Conservation (phyloP, 2,113 vertebrate species). For the Crotalus helleri region DNA sequence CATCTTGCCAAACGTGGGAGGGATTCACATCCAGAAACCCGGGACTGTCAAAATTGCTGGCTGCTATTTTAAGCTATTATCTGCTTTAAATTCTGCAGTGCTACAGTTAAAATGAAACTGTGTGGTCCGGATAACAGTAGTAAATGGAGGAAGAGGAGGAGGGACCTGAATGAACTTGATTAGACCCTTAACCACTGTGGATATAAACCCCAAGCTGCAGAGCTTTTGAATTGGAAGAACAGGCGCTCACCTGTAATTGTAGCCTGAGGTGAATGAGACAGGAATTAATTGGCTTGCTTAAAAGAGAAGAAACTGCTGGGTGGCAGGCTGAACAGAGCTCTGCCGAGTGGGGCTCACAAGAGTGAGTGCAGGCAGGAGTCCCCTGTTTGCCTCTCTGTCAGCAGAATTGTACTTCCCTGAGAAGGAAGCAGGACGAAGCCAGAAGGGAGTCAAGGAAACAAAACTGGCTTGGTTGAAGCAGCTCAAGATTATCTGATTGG, state of each 20-base stretch:
- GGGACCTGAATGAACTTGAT: background rate
- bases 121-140: rapidly evolving
- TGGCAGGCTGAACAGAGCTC: background rate
- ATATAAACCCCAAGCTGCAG: rapidly evolving
- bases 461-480: background rate
- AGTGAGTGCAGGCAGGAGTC: conserved; percentile 22
- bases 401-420: conserved; percentile 14
- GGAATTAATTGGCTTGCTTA: background rate
- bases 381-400: conserved; percentile 30
- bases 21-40: rapidly evolving
- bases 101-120: background rate
- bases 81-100: background rate
- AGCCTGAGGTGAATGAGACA: rapidly evolving
- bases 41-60: rapidly evolving
- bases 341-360: background rate
- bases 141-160: background rate
- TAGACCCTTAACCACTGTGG: background rate
- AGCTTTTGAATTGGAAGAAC: background rate
- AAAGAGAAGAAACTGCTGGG: background rate
- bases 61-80: background rate
- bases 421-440: conserved; percentile 26
- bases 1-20: rapidly evolving
- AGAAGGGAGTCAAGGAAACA: background rate
- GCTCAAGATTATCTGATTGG: background rate
- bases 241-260: background rate